Percentiles rank a stretch among this genome's conserved stretches.
Conservation (phyloP, 2,113 vertebrate species). For the Ramphastos sulfuratus region DNA sequence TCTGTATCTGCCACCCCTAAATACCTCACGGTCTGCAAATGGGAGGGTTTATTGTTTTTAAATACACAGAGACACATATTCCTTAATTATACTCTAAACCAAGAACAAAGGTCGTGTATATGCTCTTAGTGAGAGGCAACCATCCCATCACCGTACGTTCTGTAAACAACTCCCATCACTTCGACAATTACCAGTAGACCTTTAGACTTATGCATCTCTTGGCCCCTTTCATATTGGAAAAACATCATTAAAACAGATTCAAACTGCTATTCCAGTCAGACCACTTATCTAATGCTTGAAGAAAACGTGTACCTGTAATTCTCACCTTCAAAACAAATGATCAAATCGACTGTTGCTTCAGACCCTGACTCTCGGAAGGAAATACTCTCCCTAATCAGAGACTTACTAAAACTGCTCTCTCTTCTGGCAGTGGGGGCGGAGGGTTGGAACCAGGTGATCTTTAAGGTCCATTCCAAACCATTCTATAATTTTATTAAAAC, state of each 20-base stretch:
- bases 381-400: conserved; percentile 24
- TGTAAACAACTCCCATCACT: conserved; percentile 57
- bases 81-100: conserved; percentile 60
- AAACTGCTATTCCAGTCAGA: conserved; percentile 59
- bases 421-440: not conserved
- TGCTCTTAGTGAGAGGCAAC: not conserved
- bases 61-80: conserved; percentile 10
- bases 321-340: conserved; percentile 40
- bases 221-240: conserved; percentile 37
- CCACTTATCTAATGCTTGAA: conserved; percentile 36
- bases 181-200: conserved; percentile 59
- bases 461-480: not conserved
- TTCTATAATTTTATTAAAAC: not conserved
- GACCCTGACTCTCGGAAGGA: not conserved
- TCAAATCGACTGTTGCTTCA: conserved; percentile 15
- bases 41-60: conserved; percentile 40
- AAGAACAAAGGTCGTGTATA: conserved; percentile 18
- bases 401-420: not conserved
- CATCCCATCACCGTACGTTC: conserved; percentile 1
- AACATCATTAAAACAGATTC: conserved; percentile 60
- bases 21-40: not conserved
- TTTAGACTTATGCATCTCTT: conserved; percentile 67
- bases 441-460: not conserved
- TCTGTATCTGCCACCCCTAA: not conserved
- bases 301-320: conserved; percentile 45